Evolutionary conservation across 2,888 invertebrate species (phyloP).

Genomic region (Tiliacea citrago): DNA sequence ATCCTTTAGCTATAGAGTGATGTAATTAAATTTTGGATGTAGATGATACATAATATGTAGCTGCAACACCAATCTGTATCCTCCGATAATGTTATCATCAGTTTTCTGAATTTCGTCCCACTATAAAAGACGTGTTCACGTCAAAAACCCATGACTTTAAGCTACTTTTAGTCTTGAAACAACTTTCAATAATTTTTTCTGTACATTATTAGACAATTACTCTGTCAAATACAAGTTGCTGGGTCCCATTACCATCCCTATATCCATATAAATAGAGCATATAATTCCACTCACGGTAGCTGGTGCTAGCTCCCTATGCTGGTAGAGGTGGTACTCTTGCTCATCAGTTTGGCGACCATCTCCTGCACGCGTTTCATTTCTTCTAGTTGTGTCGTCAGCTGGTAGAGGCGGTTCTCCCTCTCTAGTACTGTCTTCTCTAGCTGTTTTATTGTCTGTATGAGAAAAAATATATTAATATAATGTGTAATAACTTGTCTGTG

Average conservation of each 20-base stretch:
- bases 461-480: not conserved
- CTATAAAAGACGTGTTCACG: too few species aligned
- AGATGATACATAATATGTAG: too few species aligned
- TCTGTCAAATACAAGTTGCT: not conserved
- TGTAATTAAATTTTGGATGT: too few species aligned
- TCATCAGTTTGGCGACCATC: constrained; percentile 89
- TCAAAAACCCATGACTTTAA: too few species aligned
- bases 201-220: too few species aligned
- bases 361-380: constrained; percentile 89
- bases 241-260: not conserved
- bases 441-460: constrained; percentile 84
- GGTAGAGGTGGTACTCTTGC: constrained; percentile 76
- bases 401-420: constrained; percentile 86
- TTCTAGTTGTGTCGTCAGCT: constrained; percentile 86
- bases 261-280: not conserved
- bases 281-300: not conserved
- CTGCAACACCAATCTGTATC: too few species aligned
- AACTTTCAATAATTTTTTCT: too few species aligned
- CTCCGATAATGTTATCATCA: too few species aligned
- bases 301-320: constrained; percentile 52
- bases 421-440: constrained; percentile 87
- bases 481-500: not conserved
- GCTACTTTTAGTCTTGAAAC: too few species aligned
- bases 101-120: too few species aligned
- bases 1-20: too few species aligned